Evolutionary conservation across 2,888 invertebrate genomes (phyloP), one percentile per base, ranked within the genome.

Genomic region (Calliphora vomitoria): DNA sequence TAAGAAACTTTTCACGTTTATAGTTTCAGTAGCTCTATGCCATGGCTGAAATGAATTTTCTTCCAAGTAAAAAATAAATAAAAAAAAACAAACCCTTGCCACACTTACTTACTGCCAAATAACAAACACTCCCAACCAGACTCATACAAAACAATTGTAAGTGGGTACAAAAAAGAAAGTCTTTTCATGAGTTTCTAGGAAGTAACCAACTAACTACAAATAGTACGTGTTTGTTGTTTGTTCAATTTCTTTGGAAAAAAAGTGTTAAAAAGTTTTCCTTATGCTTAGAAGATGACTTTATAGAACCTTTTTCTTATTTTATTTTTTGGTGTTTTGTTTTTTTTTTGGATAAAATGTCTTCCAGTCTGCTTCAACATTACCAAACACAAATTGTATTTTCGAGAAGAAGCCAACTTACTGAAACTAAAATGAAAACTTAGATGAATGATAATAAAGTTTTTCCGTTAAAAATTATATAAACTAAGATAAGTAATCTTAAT

Each of bases 261-360:
- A 68, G 55, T 58, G 53, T 76, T 66, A 38, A 81, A 85, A 85
- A 85, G 64, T 85, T 85, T 76, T 75, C 68, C 80, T 47, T 85
- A 76, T 78, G 81, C n/a, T 85, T 76, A 10, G 38, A 47, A 64
- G 55, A 71, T 62, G 55, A 76, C 75, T 71, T 81, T 76, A 64
- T 66, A 82, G 71, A 76, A 80, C 69, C 58, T 68, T 50, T 44
- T 79, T n/a, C 41, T 13, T 6, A 25, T 55, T 60, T 60, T 2
- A n/a, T 50, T 60, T n/a, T 47, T 25, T 8, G 62, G 44, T 64
- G 35, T 0, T 50, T 50, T 6, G 35, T 13, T 5, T 20, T n/a
- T 50, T 13, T 72, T 53, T 72, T 18, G 20, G 72, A 55, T 15
- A 71, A 55, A 53, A 66, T 35, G n/a, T 66, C 50, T 64, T 64